A percentile compares a stretch with the other conserved stretches of the same genome.
Evolutionary conservation across 2,113 vertebrate genomes (phyloP).

Genomic region (Lutjanus erythropterus): DNA sequence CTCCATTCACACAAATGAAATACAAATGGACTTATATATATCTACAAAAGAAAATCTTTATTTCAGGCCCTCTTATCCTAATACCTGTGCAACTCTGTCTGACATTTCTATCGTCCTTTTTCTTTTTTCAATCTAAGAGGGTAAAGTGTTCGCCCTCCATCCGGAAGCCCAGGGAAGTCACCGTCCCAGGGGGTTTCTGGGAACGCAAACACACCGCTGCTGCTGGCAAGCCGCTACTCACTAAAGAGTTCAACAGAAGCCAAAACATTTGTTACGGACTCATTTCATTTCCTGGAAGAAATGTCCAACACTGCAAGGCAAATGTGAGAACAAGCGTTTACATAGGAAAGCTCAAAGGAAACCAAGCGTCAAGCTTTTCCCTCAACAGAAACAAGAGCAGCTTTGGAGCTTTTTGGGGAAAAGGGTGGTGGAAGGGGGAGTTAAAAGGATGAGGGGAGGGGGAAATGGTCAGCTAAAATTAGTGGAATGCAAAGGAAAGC

Average conservation of each 20-base stretch:
- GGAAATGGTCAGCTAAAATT: conserved; percentile 34
- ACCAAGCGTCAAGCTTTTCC: conserved; percentile 57
- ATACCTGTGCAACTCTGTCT: conserved; percentile 67
- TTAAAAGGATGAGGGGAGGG: conserved; percentile 1
- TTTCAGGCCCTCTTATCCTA: conserved; percentile 75
- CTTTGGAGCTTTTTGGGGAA: conserved; percentile 33
- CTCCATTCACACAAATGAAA: conserved; percentile 76
- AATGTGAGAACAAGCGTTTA: conserved; percentile 76
- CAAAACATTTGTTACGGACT: conserved; percentile 83
- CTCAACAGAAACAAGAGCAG: conserved; percentile 63
- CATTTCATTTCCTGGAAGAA: conserved; percentile 81
- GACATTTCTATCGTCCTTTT: conserved; percentile 56
- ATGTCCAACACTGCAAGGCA: conserved; percentile 66
- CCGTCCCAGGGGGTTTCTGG: conserved; percentile 74
- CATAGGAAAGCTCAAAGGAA: conserved; percentile 74
- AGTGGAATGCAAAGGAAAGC: conserved; percentile 41
- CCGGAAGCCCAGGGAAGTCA: conserved; percentile 67
- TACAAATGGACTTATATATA: conserved; percentile 75
- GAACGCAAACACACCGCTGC: conserved; percentile 75
- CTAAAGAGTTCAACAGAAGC: conserved; percentile 82
- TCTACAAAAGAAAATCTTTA: conserved; percentile 72
- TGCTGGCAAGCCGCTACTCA: conserved; percentile 71
- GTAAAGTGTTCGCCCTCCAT: conserved; percentile 61
- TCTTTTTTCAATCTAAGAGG: conserved; percentile 48
- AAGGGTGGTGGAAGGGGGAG: too few relatives aligned